A percentile compares a stretch with the other conserved stretches of the same genome.
phyloP scores from a whole-genome alignment of 2,797 vertebrate genomes.

The Rhynchonycteris naso region DNA sequence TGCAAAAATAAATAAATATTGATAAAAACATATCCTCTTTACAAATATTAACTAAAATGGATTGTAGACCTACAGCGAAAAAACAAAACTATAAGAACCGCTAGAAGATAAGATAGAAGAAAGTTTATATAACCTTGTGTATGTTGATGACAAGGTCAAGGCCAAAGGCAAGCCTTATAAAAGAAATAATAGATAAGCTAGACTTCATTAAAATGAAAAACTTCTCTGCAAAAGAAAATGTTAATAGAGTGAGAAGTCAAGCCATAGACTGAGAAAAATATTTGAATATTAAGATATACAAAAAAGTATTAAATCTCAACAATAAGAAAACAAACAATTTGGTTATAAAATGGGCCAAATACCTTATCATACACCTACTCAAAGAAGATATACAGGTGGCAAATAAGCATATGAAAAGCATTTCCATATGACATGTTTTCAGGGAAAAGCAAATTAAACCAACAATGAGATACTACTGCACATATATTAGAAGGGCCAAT shows the following conservation, averaged over 20 bases:
- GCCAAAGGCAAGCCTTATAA: background rate
- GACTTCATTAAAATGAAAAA: background rate
- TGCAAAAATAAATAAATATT: background rate
- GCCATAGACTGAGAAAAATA: background rate
- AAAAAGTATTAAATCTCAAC: background rate
- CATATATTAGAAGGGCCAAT: background rate
- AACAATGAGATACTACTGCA: background rate
- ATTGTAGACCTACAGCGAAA: background rate
- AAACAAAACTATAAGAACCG: background rate
- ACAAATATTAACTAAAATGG: background rate
- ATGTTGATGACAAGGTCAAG: background rate
- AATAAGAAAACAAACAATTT: background rate
- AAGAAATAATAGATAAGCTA: background rate
- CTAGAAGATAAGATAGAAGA: background rate
- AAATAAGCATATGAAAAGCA: background rate
- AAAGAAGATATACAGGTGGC: background rate
- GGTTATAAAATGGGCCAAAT: background rate
- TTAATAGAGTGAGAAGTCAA: too few species aligned
- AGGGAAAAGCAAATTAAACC: background rate
- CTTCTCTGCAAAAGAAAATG: too few species aligned
- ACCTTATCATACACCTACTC: background rate
- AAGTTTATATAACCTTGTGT: background rate
- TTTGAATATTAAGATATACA: background rate
- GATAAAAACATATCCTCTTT: background rate
- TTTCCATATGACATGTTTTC: background rate